These are phyloP conservation scores for Baryphthengus martii DNA, from an alignment of 2,113 vertebrate genomes.

Conservation along the genomic window DNA sequence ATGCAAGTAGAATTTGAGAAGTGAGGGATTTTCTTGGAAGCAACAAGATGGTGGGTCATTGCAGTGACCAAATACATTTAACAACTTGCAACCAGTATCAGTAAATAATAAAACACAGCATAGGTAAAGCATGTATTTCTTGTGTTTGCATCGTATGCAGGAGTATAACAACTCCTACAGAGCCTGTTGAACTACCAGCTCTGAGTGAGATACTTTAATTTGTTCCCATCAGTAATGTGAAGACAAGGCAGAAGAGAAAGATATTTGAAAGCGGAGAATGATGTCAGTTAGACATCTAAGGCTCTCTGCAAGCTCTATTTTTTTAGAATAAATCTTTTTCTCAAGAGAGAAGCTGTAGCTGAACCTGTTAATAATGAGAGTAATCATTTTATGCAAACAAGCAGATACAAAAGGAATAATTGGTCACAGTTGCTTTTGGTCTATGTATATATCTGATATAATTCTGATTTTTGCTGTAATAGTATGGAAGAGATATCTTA, in stretches of 20 bases:
- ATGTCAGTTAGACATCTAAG: background rate
- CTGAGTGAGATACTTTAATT: background rate
- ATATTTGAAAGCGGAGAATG: background rate
- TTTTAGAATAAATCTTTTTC: background rate
- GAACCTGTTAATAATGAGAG: background rate
- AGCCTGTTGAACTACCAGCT: background rate
- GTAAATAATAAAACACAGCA: background rate
- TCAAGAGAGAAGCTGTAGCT: background rate
- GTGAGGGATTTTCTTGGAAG: background rate
- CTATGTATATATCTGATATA: background rate
- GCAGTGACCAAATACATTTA: constrained; percentile 1
- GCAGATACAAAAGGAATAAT: background rate
- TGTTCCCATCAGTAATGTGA: background rate
- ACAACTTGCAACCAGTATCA: background rate
- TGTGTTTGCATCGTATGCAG: background rate
- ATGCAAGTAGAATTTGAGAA: constrained; percentile 62
- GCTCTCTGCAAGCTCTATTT: background rate
- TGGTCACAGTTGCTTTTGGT: background rate
- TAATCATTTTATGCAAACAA: background rate
- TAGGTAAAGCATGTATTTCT: background rate
- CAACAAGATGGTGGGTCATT: background rate
- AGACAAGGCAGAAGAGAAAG: background rate
- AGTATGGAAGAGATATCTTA: background rate
- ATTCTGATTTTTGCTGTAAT: background rate
- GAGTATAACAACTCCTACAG: background rate